phyloP scores from a whole-genome alignment of 2,797 vertebrate genomes.

The Acanthornis magna region DNA sequence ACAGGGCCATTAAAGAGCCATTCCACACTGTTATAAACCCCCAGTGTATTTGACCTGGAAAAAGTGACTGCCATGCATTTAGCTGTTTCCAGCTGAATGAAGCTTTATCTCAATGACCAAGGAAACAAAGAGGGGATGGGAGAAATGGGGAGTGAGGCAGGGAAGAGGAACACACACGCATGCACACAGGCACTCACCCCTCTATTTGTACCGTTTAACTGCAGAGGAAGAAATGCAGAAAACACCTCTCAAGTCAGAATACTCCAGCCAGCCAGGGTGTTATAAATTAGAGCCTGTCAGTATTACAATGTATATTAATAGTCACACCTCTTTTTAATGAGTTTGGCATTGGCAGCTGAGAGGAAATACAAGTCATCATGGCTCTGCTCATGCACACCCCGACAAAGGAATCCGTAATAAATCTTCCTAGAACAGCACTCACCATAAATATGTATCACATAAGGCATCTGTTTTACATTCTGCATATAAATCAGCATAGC shows the following conservation, averaged over 20 bases:
- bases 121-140: slow-evolving; percentile 44
- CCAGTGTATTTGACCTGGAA: slow-evolving; percentile 59
- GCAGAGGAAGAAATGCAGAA: slow-evolving; percentile 75
- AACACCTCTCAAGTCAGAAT: slow-evolving; percentile 82
- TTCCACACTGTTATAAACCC: slow-evolving; percentile 51
- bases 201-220: slow-evolving; percentile 78
- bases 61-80: slow-evolving; percentile 49
- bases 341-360: slow-evolving; percentile 99
- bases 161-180: slow-evolving; percentile 10
- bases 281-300: slow-evolving; percentile 99
- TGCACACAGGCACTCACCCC: slow-evolving; percentile 46
- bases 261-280: slow-evolving; percentile 88
- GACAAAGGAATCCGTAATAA: slow-evolving; percentile 99
- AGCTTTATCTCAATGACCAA: slow-evolving; percentile 43
- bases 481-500: slow-evolving; percentile 99
- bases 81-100: slow-evolving; percentile 46
- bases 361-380: slow-evolving; percentile 99
- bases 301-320: slow-evolving; percentile 99
- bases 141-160: background rate
- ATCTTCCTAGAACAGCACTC: slow-evolving; percentile 98
- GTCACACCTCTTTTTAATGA: slow-evolving; percentile 99
- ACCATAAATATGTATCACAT: slow-evolving; percentile 99
- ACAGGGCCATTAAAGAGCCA: slow-evolving; percentile 49
- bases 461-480: slow-evolving; percentile 99
- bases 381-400: slow-evolving; percentile 95